phyloP scores from a whole-genome alignment of 2,888 invertebrate species.

The Hydropsyche betteni region DNA sequence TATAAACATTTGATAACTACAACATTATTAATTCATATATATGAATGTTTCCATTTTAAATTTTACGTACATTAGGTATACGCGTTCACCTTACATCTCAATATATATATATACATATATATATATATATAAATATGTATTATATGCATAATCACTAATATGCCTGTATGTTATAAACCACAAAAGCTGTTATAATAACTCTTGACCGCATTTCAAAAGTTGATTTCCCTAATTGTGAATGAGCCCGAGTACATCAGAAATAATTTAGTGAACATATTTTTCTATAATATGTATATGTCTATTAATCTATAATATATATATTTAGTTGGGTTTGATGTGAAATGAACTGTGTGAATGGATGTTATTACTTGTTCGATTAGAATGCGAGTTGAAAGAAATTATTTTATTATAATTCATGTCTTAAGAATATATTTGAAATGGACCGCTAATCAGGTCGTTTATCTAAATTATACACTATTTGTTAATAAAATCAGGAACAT shows the following conservation, averaged over 20 bases:
- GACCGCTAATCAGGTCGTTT: constrained; percentile 16
- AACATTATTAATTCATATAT: background rate
- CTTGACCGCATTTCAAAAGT: constrained; percentile 6
- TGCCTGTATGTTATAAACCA: constrained; percentile 6
- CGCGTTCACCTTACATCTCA: constrained; percentile 14
- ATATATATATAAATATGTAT: background rate
- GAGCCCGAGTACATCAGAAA: background rate
- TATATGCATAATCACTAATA: too few species aligned
- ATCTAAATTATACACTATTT: constrained; percentile 16
- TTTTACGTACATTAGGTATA: constrained; percentile 39
- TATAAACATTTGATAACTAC: too few species aligned
- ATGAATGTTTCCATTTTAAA: constrained; percentile 20
- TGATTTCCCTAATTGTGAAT: constrained; percentile 1
- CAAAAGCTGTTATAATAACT: background rate
- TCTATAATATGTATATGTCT: constrained; percentile 10
- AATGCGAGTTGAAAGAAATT: constrained; percentile 16
- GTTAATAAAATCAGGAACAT: constrained; percentile 18
- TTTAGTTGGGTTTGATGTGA: constrained; percentile 17
- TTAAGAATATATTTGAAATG: background rate
- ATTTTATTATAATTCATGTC: constrained; percentile 22
- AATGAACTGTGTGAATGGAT: constrained; percentile 17
- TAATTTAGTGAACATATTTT: constrained; percentile 13
- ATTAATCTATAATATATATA: constrained; percentile 7
- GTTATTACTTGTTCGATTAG: constrained; percentile 17
- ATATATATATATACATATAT: background rate